These are phyloP conservation scores for Eledona agricola DNA, from an alignment of 2,888 invertebrate genomes.

Conservation along the genomic window DNA sequence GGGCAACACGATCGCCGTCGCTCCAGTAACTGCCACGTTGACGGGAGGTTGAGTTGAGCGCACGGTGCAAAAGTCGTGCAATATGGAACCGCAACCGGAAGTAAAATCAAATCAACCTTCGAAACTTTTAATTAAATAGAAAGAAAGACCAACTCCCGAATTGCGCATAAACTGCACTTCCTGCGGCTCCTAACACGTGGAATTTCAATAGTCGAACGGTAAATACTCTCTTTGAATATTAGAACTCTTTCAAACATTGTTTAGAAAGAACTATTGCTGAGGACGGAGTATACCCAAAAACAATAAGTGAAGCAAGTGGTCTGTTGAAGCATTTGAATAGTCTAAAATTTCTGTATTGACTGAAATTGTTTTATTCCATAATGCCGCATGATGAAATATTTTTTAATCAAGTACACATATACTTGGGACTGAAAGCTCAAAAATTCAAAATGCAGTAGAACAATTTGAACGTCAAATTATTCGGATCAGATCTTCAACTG, in stretches of 20 bases:
- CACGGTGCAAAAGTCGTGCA: no score
- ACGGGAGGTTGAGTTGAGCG: no score
- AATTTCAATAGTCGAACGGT: conserved; percentile 44
- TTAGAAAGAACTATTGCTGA: conserved; percentile 40
- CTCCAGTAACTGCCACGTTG: no score
- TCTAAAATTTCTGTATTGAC: conserved; percentile 33
- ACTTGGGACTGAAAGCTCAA: conserved; percentile 7
- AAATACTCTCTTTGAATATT: conserved; percentile 39
- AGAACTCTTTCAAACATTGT: conserved; percentile 40
- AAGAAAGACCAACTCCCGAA: conserved; percentile 1
- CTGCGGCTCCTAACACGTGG: conserved; percentile 36
- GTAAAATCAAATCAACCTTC: no score
- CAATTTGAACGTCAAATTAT: no score
- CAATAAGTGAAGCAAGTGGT: conserved; percentile 26
- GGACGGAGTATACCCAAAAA: conserved; percentile 28
- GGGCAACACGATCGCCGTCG: no score
- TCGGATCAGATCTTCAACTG: no score
- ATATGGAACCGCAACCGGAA: no score
- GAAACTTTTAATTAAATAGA: conserved; percentile 1
- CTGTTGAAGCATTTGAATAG: conserved; percentile 23
- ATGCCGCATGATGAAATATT: conserved; percentile 39
- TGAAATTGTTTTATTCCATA: conserved; percentile 36
- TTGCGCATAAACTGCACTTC: not conserved
- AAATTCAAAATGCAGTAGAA: conserved; percentile 15
- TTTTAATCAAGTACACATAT: conserved; percentile 33